Evolutionary conservation across 2,888 invertebrate species (phyloP).

Genomic region (Aphidoletes aphidimyza): DNA sequence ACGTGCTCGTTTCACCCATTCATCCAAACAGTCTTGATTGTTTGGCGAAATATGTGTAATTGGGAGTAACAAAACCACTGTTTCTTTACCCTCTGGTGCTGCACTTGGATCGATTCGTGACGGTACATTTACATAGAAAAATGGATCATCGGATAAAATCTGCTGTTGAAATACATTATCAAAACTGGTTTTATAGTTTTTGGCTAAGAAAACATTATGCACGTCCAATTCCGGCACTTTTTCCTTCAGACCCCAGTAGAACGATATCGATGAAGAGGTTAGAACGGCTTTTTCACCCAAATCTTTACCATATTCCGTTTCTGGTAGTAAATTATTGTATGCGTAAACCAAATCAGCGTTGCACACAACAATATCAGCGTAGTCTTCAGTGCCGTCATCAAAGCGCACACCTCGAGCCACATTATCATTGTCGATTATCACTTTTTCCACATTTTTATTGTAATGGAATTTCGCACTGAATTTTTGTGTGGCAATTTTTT

Average conservation of each 20-base stretch:
- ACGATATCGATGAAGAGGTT: conserved; percentile 55
- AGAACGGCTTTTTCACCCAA: conserved; percentile 35
- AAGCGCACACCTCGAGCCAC: conserved; percentile 53
- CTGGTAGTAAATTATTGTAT: conserved; percentile 44
- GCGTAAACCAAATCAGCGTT: conserved; percentile 54
- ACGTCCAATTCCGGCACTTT: conserved; percentile 53
- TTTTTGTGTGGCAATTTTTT: conserved; percentile 53
- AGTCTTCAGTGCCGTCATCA: background rate
- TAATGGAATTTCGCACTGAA: conserved; percentile 33
- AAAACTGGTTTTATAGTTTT: conserved; percentile 44
- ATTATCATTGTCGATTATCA: conserved; percentile 35
- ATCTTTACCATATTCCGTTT: background rate
- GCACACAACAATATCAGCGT: conserved; percentile 51
- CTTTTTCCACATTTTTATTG: conserved; percentile 1
- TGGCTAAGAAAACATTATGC: conserved; percentile 50
- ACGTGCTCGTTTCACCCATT: conserved; percentile 33
- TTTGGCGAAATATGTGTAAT: conserved; percentile 3
- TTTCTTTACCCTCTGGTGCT: conserved; percentile 47
- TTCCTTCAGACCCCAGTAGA: conserved; percentile 37
- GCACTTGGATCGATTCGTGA: conserved; percentile 40
- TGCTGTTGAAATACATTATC: conserved; percentile 52
- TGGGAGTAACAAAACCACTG: conserved; percentile 41
- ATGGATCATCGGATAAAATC: conserved; percentile 49
- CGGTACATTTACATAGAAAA: conserved; percentile 54
- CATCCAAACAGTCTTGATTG: conserved; percentile 47